Percentiles rank a stretch among this genome's conserved stretches.
phyloP scores from a whole-genome alignment of 2,888 invertebrate genomes.

The Hirtodrosophila cameraria region DNA sequence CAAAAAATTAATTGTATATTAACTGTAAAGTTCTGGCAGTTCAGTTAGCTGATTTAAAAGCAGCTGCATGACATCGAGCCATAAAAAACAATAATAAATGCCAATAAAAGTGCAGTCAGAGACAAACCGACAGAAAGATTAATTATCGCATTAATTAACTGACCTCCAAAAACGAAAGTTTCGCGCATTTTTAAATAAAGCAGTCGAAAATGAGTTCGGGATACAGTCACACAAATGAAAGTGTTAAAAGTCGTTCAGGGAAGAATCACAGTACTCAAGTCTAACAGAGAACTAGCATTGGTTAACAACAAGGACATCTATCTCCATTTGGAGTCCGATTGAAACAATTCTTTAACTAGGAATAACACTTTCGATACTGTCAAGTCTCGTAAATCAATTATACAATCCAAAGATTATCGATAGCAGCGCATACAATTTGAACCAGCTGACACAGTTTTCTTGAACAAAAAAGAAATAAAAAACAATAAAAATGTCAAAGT shows the following conservation, averaged over 20 bases:
- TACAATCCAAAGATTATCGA: conserved; percentile 48
- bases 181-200: conserved; percentile 33
- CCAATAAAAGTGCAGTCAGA: conserved; percentile 36
- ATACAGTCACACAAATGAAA: conserved; percentile 46
- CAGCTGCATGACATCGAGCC: conserved; percentile 48
- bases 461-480: conserved; percentile 1
- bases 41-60: conserved; percentile 73
- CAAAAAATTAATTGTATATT: conserved; percentile 35
- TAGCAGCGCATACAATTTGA: conserved; percentile 62
- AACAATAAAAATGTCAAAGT: conserved; percentile 55
- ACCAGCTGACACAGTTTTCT: conserved; percentile 55
- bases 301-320: no score
- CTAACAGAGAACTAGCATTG: no score
- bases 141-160: conserved; percentile 82
- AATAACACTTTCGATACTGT: conserved; percentile 20
- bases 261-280: neutral
- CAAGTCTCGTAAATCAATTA: conserved; percentile 45
- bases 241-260: conserved; percentile 26
- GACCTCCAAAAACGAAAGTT: conserved; percentile 82
- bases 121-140: conserved; percentile 64
- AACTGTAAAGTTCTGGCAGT: conserved; percentile 77
- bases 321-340: no score
- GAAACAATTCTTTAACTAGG: neutral
- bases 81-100: conserved; percentile 50
- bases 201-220: conserved; percentile 10